Conservation (phyloP, 2,797 vertebrate genomes). For the Mus spretus region DNA sequence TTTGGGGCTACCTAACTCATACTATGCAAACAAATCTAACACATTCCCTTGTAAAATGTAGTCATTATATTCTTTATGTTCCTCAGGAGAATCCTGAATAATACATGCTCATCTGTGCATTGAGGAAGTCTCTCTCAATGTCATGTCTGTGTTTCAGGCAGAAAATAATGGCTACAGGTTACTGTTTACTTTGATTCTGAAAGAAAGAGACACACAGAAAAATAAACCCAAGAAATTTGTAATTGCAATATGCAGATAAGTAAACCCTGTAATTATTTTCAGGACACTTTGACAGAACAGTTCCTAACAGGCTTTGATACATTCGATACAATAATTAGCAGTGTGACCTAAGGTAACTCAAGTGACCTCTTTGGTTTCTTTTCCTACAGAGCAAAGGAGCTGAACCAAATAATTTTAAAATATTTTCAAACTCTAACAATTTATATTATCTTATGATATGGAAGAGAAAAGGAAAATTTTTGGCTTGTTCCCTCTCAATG, state of each 20-base stretch:
- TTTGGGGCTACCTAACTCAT: not conserved
- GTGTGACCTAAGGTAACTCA: not conserved
- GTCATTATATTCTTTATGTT: not conserved
- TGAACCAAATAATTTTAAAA: constrained; percentile 43
- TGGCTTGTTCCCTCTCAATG: not conserved
- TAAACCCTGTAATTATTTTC: constrained; percentile 56
- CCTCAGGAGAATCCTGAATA: not conserved
- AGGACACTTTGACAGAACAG: constrained; percentile 43
- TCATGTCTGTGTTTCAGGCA: constrained; percentile 4
- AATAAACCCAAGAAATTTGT: not conserved
- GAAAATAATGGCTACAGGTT: not conserved
- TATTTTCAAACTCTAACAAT: not conserved
- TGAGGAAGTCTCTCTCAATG: constrained; percentile 33
- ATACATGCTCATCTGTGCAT: not conserved
- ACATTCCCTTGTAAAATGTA: not conserved
- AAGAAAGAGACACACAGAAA: not conserved
- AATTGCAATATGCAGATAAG: constrained; percentile 34
- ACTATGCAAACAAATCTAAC: not conserved
- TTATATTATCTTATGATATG: not conserved
- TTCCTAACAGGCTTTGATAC: constrained; percentile 46
- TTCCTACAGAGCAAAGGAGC: constrained; percentile 1
- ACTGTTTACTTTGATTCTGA: not conserved
- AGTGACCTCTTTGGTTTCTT: constrained; percentile 27
- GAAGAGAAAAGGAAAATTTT: not conserved
- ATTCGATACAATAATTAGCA: constrained; percentile 13